phyloP scores from a whole-genome alignment of 2,113 vertebrate species.

The Mormoops blainvillei region DNA sequence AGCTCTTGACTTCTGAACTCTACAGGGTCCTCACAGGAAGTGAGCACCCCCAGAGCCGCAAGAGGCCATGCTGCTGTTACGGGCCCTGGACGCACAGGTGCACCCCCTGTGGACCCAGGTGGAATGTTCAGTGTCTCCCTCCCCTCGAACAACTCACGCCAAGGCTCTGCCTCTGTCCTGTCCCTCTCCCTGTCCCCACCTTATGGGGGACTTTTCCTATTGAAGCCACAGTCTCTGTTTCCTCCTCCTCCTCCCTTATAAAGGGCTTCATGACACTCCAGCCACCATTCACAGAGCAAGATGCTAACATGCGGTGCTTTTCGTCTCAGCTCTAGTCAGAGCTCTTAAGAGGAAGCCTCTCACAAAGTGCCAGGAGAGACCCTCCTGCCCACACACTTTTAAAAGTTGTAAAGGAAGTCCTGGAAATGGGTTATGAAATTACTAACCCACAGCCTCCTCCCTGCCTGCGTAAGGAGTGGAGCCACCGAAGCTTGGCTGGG shows the following conservation, averaged over 20 bases:
- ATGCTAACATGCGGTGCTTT: not conserved
- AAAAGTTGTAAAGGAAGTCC: not conserved
- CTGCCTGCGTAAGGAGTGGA: not conserved
- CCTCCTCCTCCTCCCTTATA: not conserved
- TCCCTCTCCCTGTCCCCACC: no score
- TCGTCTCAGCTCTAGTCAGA: not conserved
- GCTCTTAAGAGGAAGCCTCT: not conserved
- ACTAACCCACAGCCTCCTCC: not conserved
- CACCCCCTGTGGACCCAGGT: accelerated
- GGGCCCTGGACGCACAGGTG: not conserved
- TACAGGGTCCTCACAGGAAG: not conserved
- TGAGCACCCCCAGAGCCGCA: not conserved
- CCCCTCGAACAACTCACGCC: not conserved
- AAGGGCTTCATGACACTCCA: not conserved
- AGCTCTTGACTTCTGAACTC: not conserved
- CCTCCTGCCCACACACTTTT: not conserved
- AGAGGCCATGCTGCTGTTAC: not conserved
- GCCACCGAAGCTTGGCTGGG: not conserved
- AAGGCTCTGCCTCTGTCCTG: not conserved
- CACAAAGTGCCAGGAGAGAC: not conserved
- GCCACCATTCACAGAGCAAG: not conserved
- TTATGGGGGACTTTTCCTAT: not conserved
- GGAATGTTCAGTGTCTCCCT: no score
- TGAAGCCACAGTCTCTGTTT: not conserved
- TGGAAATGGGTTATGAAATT: not conserved